phyloP scores from a whole-genome alignment of 2,797 vertebrate genomes.

The Tachyglossus aculeatus region DNA sequence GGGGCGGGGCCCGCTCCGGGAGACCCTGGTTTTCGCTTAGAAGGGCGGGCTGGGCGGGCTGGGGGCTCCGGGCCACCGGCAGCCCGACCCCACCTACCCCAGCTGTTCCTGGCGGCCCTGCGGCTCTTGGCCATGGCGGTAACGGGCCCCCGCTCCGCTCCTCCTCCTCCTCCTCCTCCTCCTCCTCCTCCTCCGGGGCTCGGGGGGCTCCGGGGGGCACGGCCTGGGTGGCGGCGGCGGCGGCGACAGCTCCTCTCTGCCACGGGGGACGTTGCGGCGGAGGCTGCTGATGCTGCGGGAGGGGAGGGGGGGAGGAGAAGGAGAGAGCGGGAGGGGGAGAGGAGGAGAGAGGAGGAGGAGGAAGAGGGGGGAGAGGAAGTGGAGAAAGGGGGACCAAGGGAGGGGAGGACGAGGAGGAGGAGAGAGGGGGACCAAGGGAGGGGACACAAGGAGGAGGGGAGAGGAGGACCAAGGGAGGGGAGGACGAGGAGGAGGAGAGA shows the following conservation, averaged over 20 bases:
- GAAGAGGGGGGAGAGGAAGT: too few relatives aligned
- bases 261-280: slow-evolving; percentile 9
- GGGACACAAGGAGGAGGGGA: too few relatives aligned
- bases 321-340: slow-evolving; percentile 54
- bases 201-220: slow-evolving; percentile 25
- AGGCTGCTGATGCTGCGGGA: slow-evolving; percentile 11
- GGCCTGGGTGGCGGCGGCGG: not conserved
- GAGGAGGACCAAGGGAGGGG: too few relatives aligned
- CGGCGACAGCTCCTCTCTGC: slow-evolving; percentile 6
- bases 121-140: slow-evolving; percentile 70
- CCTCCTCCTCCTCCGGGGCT: slow-evolving; percentile 17
- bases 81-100: slow-evolving; percentile 62
- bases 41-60: too few relatives aligned
- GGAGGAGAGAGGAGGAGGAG: slow-evolving; percentile 54
- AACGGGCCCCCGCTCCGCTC: slow-evolving; percentile 4
- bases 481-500: too few relatives aligned
- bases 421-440: too few relatives aligned
- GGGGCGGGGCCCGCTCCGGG: not conserved
- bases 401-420: too few relatives aligned
- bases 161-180: not conserved
- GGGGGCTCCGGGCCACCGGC: not conserved
- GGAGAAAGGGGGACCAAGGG: too few relatives aligned
- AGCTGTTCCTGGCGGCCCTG: slow-evolving; percentile 72
- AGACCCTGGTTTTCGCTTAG: too few relatives aligned
- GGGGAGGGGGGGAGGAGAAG: slow-evolving; percentile 54